Evolutionary conservation across 2,113 vertebrate genomes (phyloP).

Genomic region (Camelus dromedarius): DNA sequence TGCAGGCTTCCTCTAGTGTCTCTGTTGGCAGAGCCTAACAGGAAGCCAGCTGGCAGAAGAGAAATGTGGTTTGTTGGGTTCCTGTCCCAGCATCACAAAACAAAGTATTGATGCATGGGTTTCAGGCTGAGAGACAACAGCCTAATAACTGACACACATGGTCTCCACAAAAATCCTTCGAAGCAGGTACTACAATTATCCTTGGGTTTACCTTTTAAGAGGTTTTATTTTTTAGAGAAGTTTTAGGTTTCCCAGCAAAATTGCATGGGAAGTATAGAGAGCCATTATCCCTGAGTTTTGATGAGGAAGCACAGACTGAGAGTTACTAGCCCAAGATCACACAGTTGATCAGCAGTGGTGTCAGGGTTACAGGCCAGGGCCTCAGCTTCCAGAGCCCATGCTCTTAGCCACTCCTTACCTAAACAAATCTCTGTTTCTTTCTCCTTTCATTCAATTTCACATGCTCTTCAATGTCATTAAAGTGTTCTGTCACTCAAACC

Average conservation of each 20-base stretch:
- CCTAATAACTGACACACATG: neutral
- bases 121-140: neutral
- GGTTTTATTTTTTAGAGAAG: constrained; percentile 22
- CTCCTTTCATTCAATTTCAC: neutral
- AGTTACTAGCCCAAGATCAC: constrained; percentile 13
- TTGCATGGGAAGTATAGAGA: neutral
- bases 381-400: neutral
- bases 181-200: neutral
- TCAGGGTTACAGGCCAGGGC: neutral
- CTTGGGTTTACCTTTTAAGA: neutral
- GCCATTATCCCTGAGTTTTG: constrained; percentile 6
- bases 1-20: neutral
- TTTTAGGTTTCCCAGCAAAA: constrained; percentile 42
- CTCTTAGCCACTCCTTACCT: neutral
- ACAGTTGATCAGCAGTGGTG: neutral
- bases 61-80: neutral
- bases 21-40: neutral
- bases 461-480: constrained; percentile 17
- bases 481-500: neutral
- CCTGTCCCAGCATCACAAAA: neutral
- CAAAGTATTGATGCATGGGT: neutral
- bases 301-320: neutral
- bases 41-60: neutral
- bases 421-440: neutral
- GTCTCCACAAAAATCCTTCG: constrained; percentile 20